Base-by-base conservation (phyloP, 2,888 invertebrate species). In the Epinotia bilunana region DNA sequence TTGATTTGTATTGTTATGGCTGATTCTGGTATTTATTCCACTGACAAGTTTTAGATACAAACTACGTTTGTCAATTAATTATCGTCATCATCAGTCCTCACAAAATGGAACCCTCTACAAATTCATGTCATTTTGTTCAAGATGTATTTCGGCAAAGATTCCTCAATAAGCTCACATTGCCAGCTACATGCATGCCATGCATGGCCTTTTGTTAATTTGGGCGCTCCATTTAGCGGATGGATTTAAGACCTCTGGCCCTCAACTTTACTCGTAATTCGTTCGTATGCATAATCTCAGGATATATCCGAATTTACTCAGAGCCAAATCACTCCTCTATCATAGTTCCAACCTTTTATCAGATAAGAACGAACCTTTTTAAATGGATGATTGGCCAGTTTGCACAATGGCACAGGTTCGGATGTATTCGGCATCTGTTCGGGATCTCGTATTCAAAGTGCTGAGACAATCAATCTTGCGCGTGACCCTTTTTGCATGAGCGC, bases 401-500 rank as follows among this genome's bases (percentile, higher is more conserved):
- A 75, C 75, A 75, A 75, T 67, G 55, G 57, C 61, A 18, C 61
- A 72, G 63, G 53, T 74, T 75, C 60, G 72, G 46, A 61, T 55
- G 60, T 39, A 43, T 43, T 74, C 60, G 71, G 60, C 43, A 74
- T 71, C 61, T 71, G 60, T 72, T 74, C 75, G 72, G 20, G 64
- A 72, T 75, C 75, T 71, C 75, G 75, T 75, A 75, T 75, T 75
- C 75, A 75, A 75, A 75, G 67, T 74, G 63, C 75, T 75, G 75
- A 75, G 75, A 75, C 75, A 75, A 75, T 75, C 72, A 75, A 75
- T 75, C 75, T 75, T 75, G 71, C 72, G 67, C 75, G 75, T 75
- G 75, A 75, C 75, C 75, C 75, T 75, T 75, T 75, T 75, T 75
- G 75, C 75, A 75, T 75, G 70, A 72, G 65, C 75, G 28, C 67